Evolutionary conservation across 2,797 vertebrate genomes (phyloP).

Genomic region (Loriculus beryllinus): DNA sequence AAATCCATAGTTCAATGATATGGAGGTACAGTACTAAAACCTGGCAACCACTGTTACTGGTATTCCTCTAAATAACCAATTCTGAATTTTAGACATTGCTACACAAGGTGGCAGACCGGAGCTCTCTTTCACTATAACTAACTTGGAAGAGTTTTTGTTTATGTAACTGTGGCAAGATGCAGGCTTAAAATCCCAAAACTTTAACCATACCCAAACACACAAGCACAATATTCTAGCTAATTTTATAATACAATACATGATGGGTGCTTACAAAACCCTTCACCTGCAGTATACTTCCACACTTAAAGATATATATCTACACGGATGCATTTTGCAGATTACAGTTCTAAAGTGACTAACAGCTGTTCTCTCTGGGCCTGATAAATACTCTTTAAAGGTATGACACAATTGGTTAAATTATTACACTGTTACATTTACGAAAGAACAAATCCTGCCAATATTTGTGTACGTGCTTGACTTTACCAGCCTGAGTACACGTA

Average conservation of each 20-base stretch:
- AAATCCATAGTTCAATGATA: neutral
- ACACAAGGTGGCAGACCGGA: slow-evolving; percentile 71
- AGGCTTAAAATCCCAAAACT: neutral
- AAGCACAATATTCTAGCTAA: neutral
- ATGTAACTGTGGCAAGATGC: neutral
- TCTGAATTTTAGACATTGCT: slow-evolving; percentile 4
- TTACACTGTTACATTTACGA: neutral
- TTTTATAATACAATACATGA: neutral
- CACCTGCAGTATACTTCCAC: neutral
- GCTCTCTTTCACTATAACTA: neutral
- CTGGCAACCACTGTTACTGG: accelerated
- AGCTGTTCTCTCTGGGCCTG: neutral
- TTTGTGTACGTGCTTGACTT: slow-evolving; percentile 9
- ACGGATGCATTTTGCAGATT: neutral
- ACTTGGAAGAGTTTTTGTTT: neutral
- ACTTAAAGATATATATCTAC: neutral
- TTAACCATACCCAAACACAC: neutral
- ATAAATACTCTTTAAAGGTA: neutral
- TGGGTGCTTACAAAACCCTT: neutral
- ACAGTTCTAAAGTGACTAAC: neutral
- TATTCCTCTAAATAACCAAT: neutral
- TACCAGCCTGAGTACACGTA: slow-evolving; percentile 21
- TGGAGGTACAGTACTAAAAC: neutral
- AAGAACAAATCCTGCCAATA: slow-evolving; percentile 4
- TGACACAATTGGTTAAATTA: neutral